These are phyloP conservation scores for Arenaria interpres DNA, from an alignment of 2,113 vertebrate genomes.

Conservation along the genomic window DNA sequence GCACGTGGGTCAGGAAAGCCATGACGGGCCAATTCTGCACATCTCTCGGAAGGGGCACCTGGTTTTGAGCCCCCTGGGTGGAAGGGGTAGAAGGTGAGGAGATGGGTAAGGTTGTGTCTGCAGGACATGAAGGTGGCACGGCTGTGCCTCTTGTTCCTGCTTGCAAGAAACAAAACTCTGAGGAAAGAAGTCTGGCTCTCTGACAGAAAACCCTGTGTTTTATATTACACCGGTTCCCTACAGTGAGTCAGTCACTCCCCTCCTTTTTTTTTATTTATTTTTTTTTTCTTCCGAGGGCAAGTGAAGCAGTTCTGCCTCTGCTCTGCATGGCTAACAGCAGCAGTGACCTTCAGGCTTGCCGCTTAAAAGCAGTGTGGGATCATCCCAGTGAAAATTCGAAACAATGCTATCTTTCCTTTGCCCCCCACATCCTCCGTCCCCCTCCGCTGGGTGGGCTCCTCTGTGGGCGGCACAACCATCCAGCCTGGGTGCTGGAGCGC, in stretches of 20 bases:
- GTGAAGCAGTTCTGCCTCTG: conserved; percentile 51
- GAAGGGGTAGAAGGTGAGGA: not conserved
- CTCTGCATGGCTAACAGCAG: conserved; percentile 52
- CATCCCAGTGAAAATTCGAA: conserved; percentile 26
- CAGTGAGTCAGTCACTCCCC: conserved; percentile 41
- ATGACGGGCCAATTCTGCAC: not conserved
- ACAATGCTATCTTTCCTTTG: not conserved
- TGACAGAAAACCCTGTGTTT: conserved; percentile 56
- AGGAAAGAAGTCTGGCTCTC: conserved; percentile 54
- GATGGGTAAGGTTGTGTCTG: not conserved
- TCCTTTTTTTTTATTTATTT: not conserved
- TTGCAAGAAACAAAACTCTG: conserved; percentile 42
- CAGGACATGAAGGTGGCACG: not conserved
- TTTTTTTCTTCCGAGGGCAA: conserved; percentile 42
- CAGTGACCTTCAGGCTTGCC: conserved; percentile 74
- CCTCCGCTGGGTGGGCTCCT: rapidly evolving
- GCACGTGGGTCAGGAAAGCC: not conserved
- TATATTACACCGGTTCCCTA: conserved; percentile 51
- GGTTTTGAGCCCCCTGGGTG: not conserved
- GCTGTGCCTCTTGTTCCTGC: conserved; percentile 24
- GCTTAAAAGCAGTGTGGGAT: conserved; percentile 60
- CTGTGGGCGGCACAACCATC: not conserved
- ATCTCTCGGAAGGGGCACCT: not conserved
- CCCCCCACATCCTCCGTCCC: not conserved
- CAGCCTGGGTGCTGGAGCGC: not conserved